Evolutionary conservation across 2,797 vertebrate genomes (phyloP).

Genomic region (Chrosomus eos): DNA sequence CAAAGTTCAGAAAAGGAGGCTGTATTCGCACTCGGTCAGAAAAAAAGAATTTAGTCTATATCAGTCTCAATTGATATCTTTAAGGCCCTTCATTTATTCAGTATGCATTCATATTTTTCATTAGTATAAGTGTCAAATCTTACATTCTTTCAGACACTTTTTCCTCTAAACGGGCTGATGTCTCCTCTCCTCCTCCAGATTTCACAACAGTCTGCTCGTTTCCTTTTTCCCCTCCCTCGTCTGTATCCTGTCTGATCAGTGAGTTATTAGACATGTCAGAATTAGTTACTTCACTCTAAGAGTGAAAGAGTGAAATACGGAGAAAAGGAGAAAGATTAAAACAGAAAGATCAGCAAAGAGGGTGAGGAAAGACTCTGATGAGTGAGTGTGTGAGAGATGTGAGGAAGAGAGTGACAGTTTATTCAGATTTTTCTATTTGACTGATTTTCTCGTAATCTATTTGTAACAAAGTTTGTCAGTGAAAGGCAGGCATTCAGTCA

Average conservation of each 20-base stretch:
- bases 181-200: slow-evolving; percentile 18
- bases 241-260: slow-evolving; percentile 36
- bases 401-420: background rate
- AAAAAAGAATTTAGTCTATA: background rate
- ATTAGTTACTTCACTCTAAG: slow-evolving; percentile 20
- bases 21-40: background rate
- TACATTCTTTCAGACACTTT: slow-evolving; percentile 9
- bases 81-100: background rate
- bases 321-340: background rate
- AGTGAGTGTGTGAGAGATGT: background rate
- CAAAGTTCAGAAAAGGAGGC: slow-evolving; percentile 56
- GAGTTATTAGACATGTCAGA: slow-evolving; percentile 34
- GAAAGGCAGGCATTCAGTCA: background rate
- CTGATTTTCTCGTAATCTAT: background rate
- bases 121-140: background rate
- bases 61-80: background rate
- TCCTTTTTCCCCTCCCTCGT: slow-evolving; percentile 6
- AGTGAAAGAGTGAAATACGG: background rate
- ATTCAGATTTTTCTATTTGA: background rate
- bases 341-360: background rate
- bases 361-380: background rate
- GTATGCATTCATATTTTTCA: background rate
- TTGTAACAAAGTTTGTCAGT: background rate
- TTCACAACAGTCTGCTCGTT: slow-evolving; percentile 46
- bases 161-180: background rate